Base-by-base conservation (phyloP, 1,140 invertebrate genomes). In the Calephelis nemesis region DNA sequence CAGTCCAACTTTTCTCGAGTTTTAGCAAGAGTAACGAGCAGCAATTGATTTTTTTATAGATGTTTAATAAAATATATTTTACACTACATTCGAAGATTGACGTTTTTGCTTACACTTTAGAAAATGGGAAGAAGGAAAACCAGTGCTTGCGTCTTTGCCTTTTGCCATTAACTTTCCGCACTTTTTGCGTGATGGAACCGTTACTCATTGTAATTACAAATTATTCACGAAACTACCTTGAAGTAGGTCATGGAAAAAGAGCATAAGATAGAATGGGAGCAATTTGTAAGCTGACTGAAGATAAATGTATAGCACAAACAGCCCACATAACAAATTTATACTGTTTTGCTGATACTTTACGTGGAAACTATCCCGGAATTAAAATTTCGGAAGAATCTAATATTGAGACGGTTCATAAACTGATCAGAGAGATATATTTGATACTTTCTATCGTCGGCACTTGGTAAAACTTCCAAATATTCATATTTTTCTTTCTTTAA, bases 301-400 rank as follows among this genome's bases (percentile, higher is more conserved):
- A 72, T 58, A 52, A 72, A 68, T 54, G 68, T 10, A 63, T 74
- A 50, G 73, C 73, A 58, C 64, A 42, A 66, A 74, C 70, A 76
- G 65, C 69, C 11, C 74, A 76, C 63, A 62, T 78, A 64, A 76
- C 77, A 74, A 66, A 76, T 60, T 49, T 78, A 11, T 73, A 73
- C 50, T 63, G 73, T 63, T 77, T 77, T 47, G 64, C 63, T 73
- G 52, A 54, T 73, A 71, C 74, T 42, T 60, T 79, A 68, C 71
- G 68, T 63, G 69, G 69, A 49, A 74, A 71, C 70, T 76, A 71
- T 30, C 73, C 68, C 58, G 63, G 62, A 50, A 73, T 77, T 65
- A 42, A 64, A 60, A 39, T 73, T 42, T 12, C 68, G 74, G 65
- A 72, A 69, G 68, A 67, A 5, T 62, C 48, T 70, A 68, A 73